phyloP scores from a whole-genome alignment of 2,113 vertebrate species.

The Laterallus jamaicensis region DNA sequence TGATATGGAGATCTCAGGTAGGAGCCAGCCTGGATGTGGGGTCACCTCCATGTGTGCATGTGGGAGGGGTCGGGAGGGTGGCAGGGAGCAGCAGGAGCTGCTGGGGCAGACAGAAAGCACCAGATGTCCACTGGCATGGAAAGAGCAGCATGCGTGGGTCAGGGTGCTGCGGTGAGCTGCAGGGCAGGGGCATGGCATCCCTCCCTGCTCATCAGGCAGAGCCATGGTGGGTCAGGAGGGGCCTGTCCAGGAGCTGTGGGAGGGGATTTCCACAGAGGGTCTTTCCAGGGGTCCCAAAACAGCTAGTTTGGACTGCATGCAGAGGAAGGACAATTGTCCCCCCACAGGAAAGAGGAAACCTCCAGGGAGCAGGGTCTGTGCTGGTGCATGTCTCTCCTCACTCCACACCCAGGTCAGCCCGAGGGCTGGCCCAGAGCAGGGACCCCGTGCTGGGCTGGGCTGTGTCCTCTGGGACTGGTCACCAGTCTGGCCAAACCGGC shows the following conservation, averaged over 20 bases:
- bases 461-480: neutral
- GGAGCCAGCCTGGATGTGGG: neutral
- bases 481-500: neutral
- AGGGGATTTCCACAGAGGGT: neutral
- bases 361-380: neutral
- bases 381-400: neutral
- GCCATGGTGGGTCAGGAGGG: neutral
- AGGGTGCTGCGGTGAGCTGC: neutral
- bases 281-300: neutral
- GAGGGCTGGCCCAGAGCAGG: neutral
- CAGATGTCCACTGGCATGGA: neutral
- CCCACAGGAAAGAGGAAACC: neutral
- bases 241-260: neutral
- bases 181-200: neutral
- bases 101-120: neutral
- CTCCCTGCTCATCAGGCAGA: neutral
- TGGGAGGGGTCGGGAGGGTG: neutral
- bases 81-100: neutral
- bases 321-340: neutral
- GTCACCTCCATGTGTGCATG: neutral
- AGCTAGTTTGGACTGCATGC: neutral
- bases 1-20: slow-evolving; percentile 96
- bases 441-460: neutral
- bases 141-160: neutral
- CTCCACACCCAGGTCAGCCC: no score